These are phyloP conservation scores for Pollenia angustigena DNA, from an alignment of 2,888 invertebrate genomes.

Conservation along the genomic window DNA sequence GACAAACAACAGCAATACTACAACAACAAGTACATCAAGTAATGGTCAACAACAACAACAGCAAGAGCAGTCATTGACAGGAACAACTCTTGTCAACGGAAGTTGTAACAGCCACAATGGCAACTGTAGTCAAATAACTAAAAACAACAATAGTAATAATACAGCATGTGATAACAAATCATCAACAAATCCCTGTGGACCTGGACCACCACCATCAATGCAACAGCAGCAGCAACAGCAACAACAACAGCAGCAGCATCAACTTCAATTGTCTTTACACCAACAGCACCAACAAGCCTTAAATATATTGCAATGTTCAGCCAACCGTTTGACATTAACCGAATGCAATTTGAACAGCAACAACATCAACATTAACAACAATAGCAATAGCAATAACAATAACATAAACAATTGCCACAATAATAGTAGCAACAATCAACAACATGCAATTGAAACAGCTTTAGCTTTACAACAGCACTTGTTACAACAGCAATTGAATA, in stretches of 20 bases:
- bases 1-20: constrained; percentile 73
- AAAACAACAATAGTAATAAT: constrained; percentile 47
- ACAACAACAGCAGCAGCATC: constrained; percentile 73
- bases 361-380: constrained; percentile 68
- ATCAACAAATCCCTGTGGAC: constrained; percentile 74
- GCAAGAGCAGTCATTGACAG: constrained; percentile 66
- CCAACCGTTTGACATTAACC: constrained; percentile 77
- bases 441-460: constrained; percentile 76
- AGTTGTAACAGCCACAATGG: constrained; percentile 80
- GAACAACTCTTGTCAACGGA: constrained; percentile 81
- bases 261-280: constrained; percentile 62
- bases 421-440: constrained; percentile 56
- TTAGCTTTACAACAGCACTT: constrained; percentile 71
- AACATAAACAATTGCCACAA: constrained; percentile 43
- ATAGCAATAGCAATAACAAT: constrained; percentile 65
- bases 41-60: constrained; percentile 74
- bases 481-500: constrained; percentile 74
- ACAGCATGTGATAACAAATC: constrained; percentile 69
- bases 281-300: constrained; percentile 72
- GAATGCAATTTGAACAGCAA: constrained; percentile 79
- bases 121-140: constrained; percentile 68
- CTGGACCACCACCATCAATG: constrained; percentile 74
- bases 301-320: constrained; percentile 71
- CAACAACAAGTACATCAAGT: constrained; percentile 69
- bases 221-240: constrained; percentile 47